A percentile compares a stretch with the other conserved stretches of the same genome.
Evolutionary conservation across 2,888 invertebrate species (phyloP).

Genomic region (Nephrocerus scutellatus): DNA sequence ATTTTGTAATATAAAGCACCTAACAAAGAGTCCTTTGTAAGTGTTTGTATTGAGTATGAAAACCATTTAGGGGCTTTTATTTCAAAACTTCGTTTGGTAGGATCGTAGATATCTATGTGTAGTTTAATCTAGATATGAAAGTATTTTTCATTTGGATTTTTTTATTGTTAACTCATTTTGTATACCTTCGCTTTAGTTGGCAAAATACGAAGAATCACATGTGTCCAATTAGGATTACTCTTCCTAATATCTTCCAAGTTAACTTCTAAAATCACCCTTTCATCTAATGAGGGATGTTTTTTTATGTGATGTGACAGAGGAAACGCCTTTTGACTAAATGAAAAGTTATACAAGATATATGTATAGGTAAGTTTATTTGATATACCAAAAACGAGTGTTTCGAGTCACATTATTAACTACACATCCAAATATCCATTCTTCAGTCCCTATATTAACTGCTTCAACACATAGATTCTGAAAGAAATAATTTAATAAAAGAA

Average conservation of each 20-base stretch:
- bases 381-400: slow-evolving; percentile 55
- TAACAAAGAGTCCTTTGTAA: slow-evolving; percentile 53
- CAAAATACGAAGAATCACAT: slow-evolving; percentile 62
- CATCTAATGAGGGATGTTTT: too few species aligned
- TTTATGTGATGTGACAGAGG: slow-evolving; percentile 16
- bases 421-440: slow-evolving; percentile 75
- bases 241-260: slow-evolving; percentile 57
- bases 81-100: slow-evolving; percentile 44
- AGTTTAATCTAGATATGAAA: slow-evolving; percentile 52
- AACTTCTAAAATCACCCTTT: too few species aligned
- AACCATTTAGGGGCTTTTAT: slow-evolving; percentile 45
- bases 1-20: slow-evolving; percentile 58
- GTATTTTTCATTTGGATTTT: too few species aligned
- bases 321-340: slow-evolving; percentile 11
- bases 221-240: slow-evolving; percentile 56
- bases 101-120: slow-evolving; percentile 59
- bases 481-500: slow-evolving; percentile 1
- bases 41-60: slow-evolving; percentile 39
- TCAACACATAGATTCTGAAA: slow-evolving; percentile 52
- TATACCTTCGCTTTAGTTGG: too few species aligned
- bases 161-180: too few species aligned
- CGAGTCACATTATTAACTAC: slow-evolving; percentile 53
- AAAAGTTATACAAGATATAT: neutral
- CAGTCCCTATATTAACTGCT: slow-evolving; percentile 58
- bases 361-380: slow-evolving; percentile 37